Evolutionary conservation across 2,888 invertebrate species (phyloP).

Genomic region (Portevinia maculata): DNA sequence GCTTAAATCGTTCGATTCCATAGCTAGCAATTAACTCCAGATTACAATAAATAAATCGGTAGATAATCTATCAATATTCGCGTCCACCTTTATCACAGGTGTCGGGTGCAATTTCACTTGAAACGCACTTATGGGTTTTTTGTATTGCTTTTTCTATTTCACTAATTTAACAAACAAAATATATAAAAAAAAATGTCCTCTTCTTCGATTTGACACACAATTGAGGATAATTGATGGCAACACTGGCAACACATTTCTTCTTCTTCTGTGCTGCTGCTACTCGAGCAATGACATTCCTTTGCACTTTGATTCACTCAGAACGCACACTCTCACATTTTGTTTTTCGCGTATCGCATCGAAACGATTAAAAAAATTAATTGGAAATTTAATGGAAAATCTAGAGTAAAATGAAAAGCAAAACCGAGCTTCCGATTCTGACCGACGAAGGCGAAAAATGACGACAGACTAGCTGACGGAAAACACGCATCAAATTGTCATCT

Average conservation of each 20-base stretch:
- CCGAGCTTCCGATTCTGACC: constrained; percentile 14
- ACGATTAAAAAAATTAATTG: constrained; percentile 39
- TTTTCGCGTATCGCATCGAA: constrained; percentile 35
- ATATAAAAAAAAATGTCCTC: constrained; percentile 39
- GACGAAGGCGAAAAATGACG: constrained; percentile 71
- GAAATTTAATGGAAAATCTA: constrained; percentile 38
- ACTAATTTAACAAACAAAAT: constrained; percentile 65
- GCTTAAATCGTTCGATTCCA: constrained; percentile 59
- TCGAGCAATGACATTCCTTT: constrained; percentile 64
- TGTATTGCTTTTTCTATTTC: constrained; percentile 8
- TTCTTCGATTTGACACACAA: constrained; percentile 60
- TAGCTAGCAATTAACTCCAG: constrained; percentile 27
- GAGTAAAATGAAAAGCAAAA: constrained; percentile 19
- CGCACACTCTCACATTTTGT: constrained; percentile 44
- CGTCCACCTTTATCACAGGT: constrained; percentile 42
- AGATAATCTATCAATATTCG: neutral
- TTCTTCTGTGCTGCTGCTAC: constrained; percentile 54
- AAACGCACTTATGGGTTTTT: constrained; percentile 48
- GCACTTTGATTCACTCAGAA: constrained; percentile 50
- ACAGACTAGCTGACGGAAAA: constrained; percentile 70
- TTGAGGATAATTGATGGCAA: constrained; percentile 62
- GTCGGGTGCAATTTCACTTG: constrained; percentile 38
- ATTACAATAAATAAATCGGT: constrained; percentile 9
- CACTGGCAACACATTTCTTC: constrained; percentile 72
- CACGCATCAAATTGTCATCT: constrained; percentile 73